Evolutionary conservation across 2,888 invertebrate species (phyloP).

Genomic region (Morinoia aosen): DNA sequence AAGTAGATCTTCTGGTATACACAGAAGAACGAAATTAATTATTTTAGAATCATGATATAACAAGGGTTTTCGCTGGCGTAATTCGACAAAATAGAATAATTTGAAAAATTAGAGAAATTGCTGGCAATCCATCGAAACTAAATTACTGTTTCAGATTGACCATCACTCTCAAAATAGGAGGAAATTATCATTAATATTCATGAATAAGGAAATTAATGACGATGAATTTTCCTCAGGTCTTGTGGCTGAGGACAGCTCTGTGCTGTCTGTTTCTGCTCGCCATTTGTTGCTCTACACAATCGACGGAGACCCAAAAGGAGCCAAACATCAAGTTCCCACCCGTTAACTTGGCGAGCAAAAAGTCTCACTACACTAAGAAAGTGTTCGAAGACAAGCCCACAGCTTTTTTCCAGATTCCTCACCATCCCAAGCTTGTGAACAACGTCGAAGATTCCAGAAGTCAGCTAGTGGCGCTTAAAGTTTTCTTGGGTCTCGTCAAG

Average conservation of each 20-base stretch:
- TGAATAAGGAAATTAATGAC: background rate
- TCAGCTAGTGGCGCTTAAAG: conserved; percentile 31
- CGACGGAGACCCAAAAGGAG: background rate
- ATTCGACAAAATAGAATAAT: too few species aligned
- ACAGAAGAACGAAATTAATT: too few species aligned
- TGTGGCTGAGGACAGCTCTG: background rate
- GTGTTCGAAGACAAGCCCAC: background rate
- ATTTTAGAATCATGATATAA: too few species aligned
- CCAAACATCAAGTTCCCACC: background rate
- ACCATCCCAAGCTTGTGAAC: background rate
- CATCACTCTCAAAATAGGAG: too few species aligned
- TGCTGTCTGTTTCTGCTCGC: background rate
- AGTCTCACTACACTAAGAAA: conserved; percentile 23
- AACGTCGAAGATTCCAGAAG: background rate
- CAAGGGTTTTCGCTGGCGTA: too few species aligned
- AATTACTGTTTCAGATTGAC: background rate
- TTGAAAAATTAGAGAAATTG: too few species aligned
- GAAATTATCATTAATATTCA: too few species aligned
- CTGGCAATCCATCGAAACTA: too few species aligned
- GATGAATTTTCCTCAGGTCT: background rate
- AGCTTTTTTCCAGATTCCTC: background rate
- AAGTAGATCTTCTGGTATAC: background rate
- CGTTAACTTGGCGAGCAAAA: conserved; percentile 12
- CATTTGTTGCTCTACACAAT: background rate
- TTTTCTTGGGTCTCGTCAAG: conserved; percentile 31